Conservation (phyloP, 2,888 invertebrate genomes). For the Lysandra coridon region DNA sequence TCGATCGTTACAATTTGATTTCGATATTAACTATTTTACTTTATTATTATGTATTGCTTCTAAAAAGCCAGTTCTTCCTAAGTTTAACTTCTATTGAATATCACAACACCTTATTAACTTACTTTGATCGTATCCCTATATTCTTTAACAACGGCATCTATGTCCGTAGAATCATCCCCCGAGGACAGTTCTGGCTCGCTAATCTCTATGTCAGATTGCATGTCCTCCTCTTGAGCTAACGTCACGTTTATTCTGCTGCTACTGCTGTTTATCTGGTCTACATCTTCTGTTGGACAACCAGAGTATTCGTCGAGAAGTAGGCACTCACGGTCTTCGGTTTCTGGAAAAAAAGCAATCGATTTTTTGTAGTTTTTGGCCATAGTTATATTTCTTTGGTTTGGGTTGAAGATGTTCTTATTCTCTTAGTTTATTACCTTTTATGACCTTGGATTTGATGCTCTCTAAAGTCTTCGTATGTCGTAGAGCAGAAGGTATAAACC, state of each 20-base stretch:
- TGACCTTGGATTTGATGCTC: slow-evolving; percentile 73
- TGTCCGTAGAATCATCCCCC: slow-evolving; percentile 86
- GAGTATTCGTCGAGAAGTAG: slow-evolving; percentile 80
- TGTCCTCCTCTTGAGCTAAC: slow-evolving; percentile 59
- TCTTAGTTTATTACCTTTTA: slow-evolving; percentile 56
- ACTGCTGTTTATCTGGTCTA: slow-evolving; percentile 58
- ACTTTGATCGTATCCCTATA: slow-evolving; percentile 87
- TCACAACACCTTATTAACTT: slow-evolving; percentile 35
- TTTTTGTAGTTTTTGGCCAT: background rate
- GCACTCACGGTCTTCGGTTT: slow-evolving; percentile 81
- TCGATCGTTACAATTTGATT: too few species aligned
- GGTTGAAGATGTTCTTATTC: too few species aligned
- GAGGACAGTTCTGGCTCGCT: slow-evolving; percentile 80
- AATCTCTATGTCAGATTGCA: slow-evolving; percentile 67
- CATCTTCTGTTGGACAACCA: slow-evolving; percentile 64
- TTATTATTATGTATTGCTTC: too few species aligned
- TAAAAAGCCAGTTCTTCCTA: too few species aligned
- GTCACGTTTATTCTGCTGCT: slow-evolving; percentile 56
- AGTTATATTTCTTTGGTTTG: too few species aligned
- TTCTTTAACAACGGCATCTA: slow-evolving; percentile 88
- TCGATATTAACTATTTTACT: too few species aligned
- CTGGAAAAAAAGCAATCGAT: slow-evolving; percentile 47
- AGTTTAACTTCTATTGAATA: too few species aligned
- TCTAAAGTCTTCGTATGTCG: slow-evolving; percentile 75
- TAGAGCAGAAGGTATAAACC: slow-evolving; percentile 76